These are phyloP conservation scores for Diabrotica balteata DNA, from an alignment of 2,888 invertebrate genomes.

Conservation along the genomic window DNA sequence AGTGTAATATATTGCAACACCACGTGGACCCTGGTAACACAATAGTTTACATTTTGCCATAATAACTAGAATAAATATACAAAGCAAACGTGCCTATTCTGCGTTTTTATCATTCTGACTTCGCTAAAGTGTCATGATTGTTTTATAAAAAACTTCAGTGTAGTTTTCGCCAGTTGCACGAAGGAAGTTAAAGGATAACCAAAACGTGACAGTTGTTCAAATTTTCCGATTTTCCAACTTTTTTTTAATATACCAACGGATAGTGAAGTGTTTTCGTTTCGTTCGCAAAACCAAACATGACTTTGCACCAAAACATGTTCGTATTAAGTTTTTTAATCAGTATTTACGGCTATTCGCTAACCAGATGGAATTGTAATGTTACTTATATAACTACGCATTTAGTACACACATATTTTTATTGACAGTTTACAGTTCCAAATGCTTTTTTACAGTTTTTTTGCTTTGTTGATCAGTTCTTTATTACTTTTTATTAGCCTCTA, in stretches of 20 bases:
- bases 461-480: too few species aligned
- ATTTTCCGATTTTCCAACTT: slow-evolving; percentile 7
- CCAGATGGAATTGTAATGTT: too few species aligned
- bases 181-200: slow-evolving; percentile 8
- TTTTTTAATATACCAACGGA: neutral
- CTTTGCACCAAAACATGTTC: slow-evolving; percentile 21
- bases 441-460: too few species aligned
- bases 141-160: slow-evolving; percentile 26
- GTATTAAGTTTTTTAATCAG: slow-evolving; percentile 1
- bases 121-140: slow-evolving; percentile 22
- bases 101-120: slow-evolving; percentile 32
- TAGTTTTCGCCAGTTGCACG: slow-evolving; percentile 16
- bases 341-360: too few species aligned
- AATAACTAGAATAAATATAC: slow-evolving; percentile 29
- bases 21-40: slow-evolving; percentile 34
- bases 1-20: slow-evolving; percentile 24
- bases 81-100: slow-evolving; percentile 41
- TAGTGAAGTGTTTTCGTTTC: slow-evolving; percentile 4
- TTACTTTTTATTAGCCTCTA: too few species aligned
- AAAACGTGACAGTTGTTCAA: slow-evolving; percentile 18
- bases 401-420: too few species aligned
- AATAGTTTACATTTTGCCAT: slow-evolving; percentile 39
- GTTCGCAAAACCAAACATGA: slow-evolving; percentile 7
- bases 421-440: too few species aligned
- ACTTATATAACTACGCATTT: too few species aligned